Conservation (phyloP, 2,888 invertebrate species). For the Hemicrepidius hirtus region DNA sequence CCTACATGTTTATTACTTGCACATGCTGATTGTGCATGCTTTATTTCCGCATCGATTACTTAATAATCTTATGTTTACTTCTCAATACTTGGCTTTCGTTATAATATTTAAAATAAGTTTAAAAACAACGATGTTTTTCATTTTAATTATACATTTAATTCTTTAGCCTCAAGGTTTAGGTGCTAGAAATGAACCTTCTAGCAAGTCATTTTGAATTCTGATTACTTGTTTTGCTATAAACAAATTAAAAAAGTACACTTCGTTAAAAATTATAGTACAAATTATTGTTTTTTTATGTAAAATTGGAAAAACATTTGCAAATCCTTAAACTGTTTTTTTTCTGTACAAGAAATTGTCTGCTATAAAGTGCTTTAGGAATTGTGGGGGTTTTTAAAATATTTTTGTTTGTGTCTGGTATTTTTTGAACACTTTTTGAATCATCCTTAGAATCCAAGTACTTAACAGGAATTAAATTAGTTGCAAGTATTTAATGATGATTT, state of each 20-base stretch:
- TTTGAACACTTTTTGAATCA: too few species aligned
- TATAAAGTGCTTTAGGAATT: too few species aligned
- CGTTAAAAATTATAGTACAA: background rate
- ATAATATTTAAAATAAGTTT: conserved; percentile 6
- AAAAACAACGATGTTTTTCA: conserved; percentile 2
- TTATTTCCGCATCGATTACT: conserved; percentile 17
- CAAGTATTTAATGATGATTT: too few species aligned
- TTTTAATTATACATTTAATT: conserved; percentile 21
- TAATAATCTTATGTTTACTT: conserved; percentile 9
- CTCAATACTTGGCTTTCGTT: background rate
- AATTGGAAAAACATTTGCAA: too few species aligned
- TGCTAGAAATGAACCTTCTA: conserved; percentile 6
- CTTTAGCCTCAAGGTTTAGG: conserved; percentile 8
- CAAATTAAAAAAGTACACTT: background rate
- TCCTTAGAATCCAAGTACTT: too few species aligned
- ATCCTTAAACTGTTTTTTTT: too few species aligned
- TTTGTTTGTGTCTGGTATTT: too few species aligned
- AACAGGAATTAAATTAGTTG: too few species aligned
- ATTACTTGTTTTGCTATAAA: background rate
- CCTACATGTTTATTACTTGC: conserved; percentile 7
- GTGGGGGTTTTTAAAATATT: too few species aligned
- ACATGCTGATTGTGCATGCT: conserved; percentile 22
- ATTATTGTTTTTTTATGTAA: too few species aligned
- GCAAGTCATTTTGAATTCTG: conserved; percentile 22
- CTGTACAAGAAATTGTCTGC: too few species aligned